Evolutionary conservation across 1,140 invertebrate species (phyloP), one percentile per base, ranked within the genome.

Genomic region (Eueides isabella): DNA sequence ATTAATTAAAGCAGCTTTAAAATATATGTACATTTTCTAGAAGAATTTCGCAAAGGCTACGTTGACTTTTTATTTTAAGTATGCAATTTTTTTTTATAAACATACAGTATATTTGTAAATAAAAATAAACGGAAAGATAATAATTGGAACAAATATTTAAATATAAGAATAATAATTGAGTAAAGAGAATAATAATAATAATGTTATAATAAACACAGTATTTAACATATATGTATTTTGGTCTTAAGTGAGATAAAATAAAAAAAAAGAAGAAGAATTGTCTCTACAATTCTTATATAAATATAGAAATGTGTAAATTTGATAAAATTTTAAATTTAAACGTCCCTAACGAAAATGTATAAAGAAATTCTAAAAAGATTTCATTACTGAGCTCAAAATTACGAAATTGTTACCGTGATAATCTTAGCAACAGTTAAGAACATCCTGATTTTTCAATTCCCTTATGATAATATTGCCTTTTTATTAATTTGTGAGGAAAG

Each of bases 401-500:
- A 73, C 67, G 33, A 71, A 75, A 75, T 71, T 55, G 29, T 71
- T 61, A 67, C 61, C 63, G n/a, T 38, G 69, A 71, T 67, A 48
- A 75, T 73, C 71, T 70, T 73, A 70, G 72, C 71, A 75, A 74
- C 71, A 68, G 68, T 74, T 70, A 62, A 76, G 69, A 61, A 64
- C 67, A 79, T 79, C 67, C 66, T 67, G 69, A 75, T 71, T 77
- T 77, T 79, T 76, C 68, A 76, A 79, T 79, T 79, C 77, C 63
- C 77, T 76, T 76, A 76, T 79, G 77, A 79, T 76, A 79, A 79
- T 79, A 79, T 79, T 76, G 65, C 71, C 68, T 76, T 79, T 76
- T 71, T 85, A 87, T 87, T 89, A 89, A 85, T 89, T 87, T 87
- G 82, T 82, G 71, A 68, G 71, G 61, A 71, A 63, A 80, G 84